Evolutionary conservation across 2,113 vertebrate genomes (phyloP).

Genomic region (Datnioides undecimradiatus): DNA sequence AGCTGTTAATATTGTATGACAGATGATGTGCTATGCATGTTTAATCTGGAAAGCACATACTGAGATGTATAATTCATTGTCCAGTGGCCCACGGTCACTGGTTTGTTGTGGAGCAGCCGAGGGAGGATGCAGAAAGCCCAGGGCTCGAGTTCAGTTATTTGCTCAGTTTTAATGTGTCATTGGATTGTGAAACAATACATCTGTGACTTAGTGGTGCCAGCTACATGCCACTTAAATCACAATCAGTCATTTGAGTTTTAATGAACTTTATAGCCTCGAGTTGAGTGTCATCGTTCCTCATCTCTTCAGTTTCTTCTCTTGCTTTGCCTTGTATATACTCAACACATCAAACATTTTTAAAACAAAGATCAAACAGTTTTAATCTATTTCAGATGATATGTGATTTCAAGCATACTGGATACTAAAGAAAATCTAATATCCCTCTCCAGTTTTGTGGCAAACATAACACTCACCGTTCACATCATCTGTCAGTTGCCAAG

Average conservation of each 20-base stretch:
- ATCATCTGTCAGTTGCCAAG: constrained; percentile 7
- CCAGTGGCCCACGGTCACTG: constrained; percentile 4
- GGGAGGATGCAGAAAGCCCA: neutral
- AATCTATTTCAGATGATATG: neutral
- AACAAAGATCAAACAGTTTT: neutral
- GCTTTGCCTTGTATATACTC: neutral
- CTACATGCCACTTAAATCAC: neutral
- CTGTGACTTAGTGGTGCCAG: neutral
- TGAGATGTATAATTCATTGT: constrained; percentile 77
- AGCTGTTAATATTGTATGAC: constrained; percentile 76
- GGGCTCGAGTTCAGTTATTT: neutral
- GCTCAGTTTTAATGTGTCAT: neutral
- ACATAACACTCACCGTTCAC: constrained; percentile 6
- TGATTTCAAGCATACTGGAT: neutral
- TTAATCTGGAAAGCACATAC: constrained; percentile 45
- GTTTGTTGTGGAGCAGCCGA: neutral
- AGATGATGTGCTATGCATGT: constrained; percentile 68
- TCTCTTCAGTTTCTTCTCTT: neutral
- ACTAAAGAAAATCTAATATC: neutral
- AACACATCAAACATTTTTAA: neutral
- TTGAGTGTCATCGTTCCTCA: neutral
- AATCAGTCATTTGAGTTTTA: neutral
- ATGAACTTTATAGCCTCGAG: neutral
- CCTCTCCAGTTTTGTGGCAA: neutral
- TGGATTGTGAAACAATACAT: neutral